Evolutionary conservation across 2,888 invertebrate species (phyloP), one percentile per base, ranked within the genome.

Genomic region (Acanthosepion esculentum): DNA sequence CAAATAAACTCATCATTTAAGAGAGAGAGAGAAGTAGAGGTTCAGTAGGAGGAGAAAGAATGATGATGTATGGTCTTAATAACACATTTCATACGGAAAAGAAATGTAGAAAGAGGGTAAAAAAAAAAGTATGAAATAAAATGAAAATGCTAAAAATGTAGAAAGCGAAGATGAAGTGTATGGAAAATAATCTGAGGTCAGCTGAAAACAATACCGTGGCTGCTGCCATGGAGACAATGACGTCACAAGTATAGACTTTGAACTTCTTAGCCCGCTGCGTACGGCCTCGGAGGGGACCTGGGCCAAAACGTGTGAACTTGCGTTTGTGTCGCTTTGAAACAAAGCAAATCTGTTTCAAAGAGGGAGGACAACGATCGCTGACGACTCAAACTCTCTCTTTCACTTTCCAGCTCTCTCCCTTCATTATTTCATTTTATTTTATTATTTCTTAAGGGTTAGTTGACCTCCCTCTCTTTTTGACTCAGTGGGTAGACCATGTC

Each of bases 141-240:
- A 33, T 6, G 1, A 78, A 78, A n/a, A n/a, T 10, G 33, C n/a
- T n/a, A 12, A 78, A 78, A 78, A 78, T 78, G n/a, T 33, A 78
- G 78, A 78, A 78, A 78, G 33, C 18, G 33, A 78, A 78, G 33
- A 78, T 78, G 15, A 15, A 78, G 23, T n/a, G 15, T 78, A n/a
- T 78, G 33, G n/a, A 78, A 78, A 78, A 78, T 78, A 78, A 78
- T 78, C n/a, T 15, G 78, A 33, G 78, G 78, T 78, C 78, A 78
- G 78, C 78, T n/a, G n/a, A 78, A 78, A 78, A 78, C 78, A 78
- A 78, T 78, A 78, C 78, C n/a, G 78, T 15, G 78, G 78, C 78
- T 78, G 78, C 78, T 78, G 78, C n/a, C n/a, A 78, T 78, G 78
- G 78, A 78, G 78, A 78, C 78, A 78, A 78, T 78, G 78, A 78